Conservation (phyloP, 2,113 vertebrate genomes). For the Tretioscincus oriximinensis region DNA sequence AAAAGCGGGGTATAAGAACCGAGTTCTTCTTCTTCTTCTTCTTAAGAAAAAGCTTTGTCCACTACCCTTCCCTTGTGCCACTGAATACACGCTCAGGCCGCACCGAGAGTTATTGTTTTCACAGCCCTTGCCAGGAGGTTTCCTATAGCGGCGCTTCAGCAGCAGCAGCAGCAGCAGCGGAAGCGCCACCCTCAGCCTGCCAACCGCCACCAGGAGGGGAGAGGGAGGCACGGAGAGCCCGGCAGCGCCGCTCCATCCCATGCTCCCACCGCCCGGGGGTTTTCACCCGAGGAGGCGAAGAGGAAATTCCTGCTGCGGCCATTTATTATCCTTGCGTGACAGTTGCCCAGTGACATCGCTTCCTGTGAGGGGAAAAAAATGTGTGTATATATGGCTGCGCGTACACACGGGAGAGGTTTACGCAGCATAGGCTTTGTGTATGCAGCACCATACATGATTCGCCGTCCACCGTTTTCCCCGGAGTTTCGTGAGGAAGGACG, state of each 20-base stretch:
- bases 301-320: neutral
- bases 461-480: too few species aligned
- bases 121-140: neutral
- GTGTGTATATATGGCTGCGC: too few species aligned
- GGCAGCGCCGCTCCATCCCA: too few species aligned
- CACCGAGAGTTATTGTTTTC: constrained; percentile 38
- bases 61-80: constrained; percentile 37
- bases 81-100: constrained; percentile 57
- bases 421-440: neutral
- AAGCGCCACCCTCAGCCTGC: neutral
- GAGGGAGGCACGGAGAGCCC: too few species aligned
- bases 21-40: neutral
- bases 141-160: neutral
- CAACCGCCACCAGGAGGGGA: neutral
- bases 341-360: neutral
- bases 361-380: neutral
- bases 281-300: neutral
- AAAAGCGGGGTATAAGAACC: too few species aligned
- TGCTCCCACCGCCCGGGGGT: neutral
- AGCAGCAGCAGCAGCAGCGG: neutral
- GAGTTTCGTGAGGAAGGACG: constrained; percentile 7
- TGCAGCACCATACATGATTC: neutral
- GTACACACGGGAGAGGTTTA: too few species aligned
- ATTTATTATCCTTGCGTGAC: neutral
- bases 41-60: neutral